Base-by-base conservation (phyloP, 2,888 invertebrate genomes). In the Synergus itoensis region DNA sequence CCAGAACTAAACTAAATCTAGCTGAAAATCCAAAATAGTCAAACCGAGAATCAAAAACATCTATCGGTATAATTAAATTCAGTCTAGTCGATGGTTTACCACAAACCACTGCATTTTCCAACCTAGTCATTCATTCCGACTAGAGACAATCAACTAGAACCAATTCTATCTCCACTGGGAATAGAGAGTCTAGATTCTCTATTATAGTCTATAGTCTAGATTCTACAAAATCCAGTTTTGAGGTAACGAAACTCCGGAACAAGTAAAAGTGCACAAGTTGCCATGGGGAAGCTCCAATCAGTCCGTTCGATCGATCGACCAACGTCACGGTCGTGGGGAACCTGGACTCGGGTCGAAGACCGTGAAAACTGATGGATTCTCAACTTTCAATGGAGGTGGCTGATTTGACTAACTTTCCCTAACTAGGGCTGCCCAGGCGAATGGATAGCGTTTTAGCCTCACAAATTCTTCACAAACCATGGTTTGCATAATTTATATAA, bases 381-480 rank as follows among this genome's bases (percentile, higher is more conserved):
- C 18, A 14, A 62, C 60, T 62, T 60, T 41, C 40, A 40, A 14
- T 14, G 43, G 8, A 28, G 40, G 16, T 36, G 18, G 78, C 82
- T 87, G 84, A 85, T 87, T 87, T 86, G 84, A 81, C 82, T 87
- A 86, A 86, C 86, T 85, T 88, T 85, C 85, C 76, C 67, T 77
- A 79, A 77, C 60, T 81, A 79, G 57, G 86, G 81, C 82, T 81
- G 77, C 80, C 80, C 81, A 83, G 82, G 78, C 81, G 82, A 62
- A 28, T 14, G 45, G 45, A 12, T 7, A 45, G 45, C 11, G 12
- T 45, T 45, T 45, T 4, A 45, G 45, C 45, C 45, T 45, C 45
- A 45, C 36, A 36, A 36, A 36, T 36, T 36, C 0, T 36, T 36
- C 36, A 36, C 14, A 28, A 21, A 28, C 14, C 60, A 28, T 12